Conservation (phyloP, 1,140 invertebrate species). For the Trinorchestia longiramus region DNA sequence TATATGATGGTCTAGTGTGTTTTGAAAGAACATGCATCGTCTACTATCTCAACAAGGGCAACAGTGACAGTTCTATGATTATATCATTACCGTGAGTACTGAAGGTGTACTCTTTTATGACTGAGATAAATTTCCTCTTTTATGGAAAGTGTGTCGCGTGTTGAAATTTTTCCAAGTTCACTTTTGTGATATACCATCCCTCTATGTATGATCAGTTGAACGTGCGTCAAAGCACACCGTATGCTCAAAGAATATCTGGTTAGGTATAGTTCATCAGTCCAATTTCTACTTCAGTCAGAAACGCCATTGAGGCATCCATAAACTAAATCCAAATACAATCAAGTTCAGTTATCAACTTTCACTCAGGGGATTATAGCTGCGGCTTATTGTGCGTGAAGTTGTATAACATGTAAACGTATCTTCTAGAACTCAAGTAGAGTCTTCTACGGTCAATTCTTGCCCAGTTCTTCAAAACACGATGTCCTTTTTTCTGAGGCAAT, state of each 20-base stretch:
- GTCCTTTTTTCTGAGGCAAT: neutral
- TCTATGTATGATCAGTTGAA: neutral
- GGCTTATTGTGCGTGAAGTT: neutral
- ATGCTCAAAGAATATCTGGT: too few relatives aligned
- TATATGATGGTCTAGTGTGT: neutral
- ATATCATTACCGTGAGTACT: neutral
- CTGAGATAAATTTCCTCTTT: neutral
- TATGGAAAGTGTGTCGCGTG: neutral
- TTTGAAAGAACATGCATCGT: neutral
- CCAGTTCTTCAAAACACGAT: neutral
- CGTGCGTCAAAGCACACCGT: too few relatives aligned
- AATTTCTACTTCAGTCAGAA: neutral
- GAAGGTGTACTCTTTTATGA: neutral
- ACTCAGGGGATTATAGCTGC: neutral
- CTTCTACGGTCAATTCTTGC: neutral
- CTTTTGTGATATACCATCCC: neutral
- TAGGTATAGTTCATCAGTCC: neutral
- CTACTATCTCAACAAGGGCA: neutral
- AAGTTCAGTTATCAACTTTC: neutral
- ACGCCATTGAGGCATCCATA: neutral
- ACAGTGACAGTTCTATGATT: neutral
- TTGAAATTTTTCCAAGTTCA: neutral
- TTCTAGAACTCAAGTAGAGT: neutral
- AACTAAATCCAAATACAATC: neutral
- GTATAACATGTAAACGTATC: neutral